Evolutionary conservation across 2,888 invertebrate species (phyloP), one percentile per base, ranked within the genome.

Genomic region (Branchinecta sandiegonensis): DNA sequence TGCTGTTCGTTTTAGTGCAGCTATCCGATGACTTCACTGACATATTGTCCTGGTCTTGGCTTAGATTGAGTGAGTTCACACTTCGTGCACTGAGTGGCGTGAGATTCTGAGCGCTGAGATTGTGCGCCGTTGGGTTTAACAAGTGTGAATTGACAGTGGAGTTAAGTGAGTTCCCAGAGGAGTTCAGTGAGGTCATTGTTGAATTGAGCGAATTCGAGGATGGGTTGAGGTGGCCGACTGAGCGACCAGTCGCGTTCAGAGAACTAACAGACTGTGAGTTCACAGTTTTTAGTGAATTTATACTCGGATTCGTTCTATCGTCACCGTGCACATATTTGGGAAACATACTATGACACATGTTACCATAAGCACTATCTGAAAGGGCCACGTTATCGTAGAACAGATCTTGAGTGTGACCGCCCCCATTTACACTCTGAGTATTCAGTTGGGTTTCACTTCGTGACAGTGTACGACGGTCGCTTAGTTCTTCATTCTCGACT

Each of bases 361-460:
- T 56, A n/a, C 56, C 56, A 48, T 66, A 69, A 12, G 48, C 50
- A 50, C 48, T 17, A 12, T 46, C 48, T 8, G 10, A 65, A 17
- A n/a, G n/a, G n/a, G 47, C 66, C 9, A 48, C 13, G 12, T 47
- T 65, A 48, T 69, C 66, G 11, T 65, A 47, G 23, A 65, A 65
- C 48, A 69, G 46, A 48, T 63, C 65, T 37, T 66, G 69, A 46
- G 65, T 56, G 37, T 66, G 63, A 56, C 46, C 65, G 65, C 69
- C 68, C 9, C 50, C 67, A 37, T 66, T 67, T 12, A 66, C 23
- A 17, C 70, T 56, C 10, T 69, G 50, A 8, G 46, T 67, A 65
- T 71, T 81, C 8, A 90, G 77, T 0, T 87, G 87, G 74, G 90
- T 90, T 75, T 90, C 90, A 71, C 89, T 90, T 66, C 87, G 82